These are phyloP conservation scores for Pseudopleuronectes americanus DNA, from an alignment of 2,797 vertebrate genomes.

Conservation along the genomic window DNA sequence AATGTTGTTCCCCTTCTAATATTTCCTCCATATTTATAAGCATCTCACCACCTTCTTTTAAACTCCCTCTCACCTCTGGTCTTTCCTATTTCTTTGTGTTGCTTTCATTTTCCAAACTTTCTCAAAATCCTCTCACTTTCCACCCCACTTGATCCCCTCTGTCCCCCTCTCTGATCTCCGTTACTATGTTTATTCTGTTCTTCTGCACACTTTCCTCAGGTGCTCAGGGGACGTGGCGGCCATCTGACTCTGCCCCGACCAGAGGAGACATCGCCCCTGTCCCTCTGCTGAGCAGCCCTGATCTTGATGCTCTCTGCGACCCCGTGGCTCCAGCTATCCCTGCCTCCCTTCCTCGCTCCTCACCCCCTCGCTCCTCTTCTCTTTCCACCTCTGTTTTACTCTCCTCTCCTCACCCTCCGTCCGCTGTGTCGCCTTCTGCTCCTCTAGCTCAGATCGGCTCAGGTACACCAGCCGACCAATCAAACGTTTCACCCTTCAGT, in stretches of 20 bases:
- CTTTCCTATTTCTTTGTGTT: neutral
- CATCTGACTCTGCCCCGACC: conserved; percentile 9
- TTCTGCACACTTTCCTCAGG: conserved; percentile 37
- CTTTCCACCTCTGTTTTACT: conserved; percentile 41
- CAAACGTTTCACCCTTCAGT: neutral
- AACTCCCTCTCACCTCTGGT: neutral
- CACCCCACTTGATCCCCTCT: neutral
- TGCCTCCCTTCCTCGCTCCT: conserved; percentile 52
- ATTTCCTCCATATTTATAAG: neutral
- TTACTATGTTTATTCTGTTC: neutral
- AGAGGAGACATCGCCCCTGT: conserved; percentile 55
- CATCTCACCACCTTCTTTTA: neutral
- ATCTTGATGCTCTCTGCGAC: conserved; percentile 85
- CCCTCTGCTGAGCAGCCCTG: conserved; percentile 80
- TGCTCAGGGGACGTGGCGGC: conserved; percentile 33
- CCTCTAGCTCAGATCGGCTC: conserved; percentile 43
- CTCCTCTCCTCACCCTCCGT: conserved; percentile 43
- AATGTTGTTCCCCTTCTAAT: neutral
- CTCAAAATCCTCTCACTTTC: neutral
- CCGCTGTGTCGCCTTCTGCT: conserved; percentile 43
- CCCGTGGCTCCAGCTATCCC: conserved; percentile 57
- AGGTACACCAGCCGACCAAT: conserved; percentile 66
- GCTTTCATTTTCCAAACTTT: neutral
- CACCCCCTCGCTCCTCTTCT: conserved; percentile 40
- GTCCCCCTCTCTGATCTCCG: neutral